Base-by-base conservation (phyloP, 2,797 vertebrate genomes). In the Pipistrellus pipistrellus region DNA sequence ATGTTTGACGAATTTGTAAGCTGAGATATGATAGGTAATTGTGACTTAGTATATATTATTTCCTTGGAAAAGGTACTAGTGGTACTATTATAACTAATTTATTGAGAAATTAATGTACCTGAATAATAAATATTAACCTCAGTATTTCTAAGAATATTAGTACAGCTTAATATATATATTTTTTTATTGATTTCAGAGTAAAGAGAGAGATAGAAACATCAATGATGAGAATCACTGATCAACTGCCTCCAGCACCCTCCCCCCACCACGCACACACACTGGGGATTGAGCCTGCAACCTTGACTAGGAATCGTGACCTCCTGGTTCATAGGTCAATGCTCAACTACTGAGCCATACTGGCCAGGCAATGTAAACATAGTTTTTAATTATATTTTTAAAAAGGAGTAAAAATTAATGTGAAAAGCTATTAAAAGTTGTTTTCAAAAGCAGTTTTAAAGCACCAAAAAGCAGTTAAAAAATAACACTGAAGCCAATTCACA, bases 301-400 rank as follows among this genome's bases (percentile, higher is more conserved):
- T 59, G 57, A 59, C 25, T 25, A 13, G 57, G 11, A 59, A 59
- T 13, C 11, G 0, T 13, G 57, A 27, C 57, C 57, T 59, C 57
- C 57, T 59, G 25, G 57, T 13, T 27, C 57, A 59, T 13, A 59
- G 25, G 25, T 27, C 57, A 59, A 0, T 13, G 57, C 57, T 59
- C 25, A 27, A 27, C 25, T 25, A 27, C 11, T 59, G 57, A 59
- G 11, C 57, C 57, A 27, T 0, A 4, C 57, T 27, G 57, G 57
- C 11, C 25, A 59, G 57, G 57, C 55, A 11, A 25, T 25, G 9
- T 59, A 27, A 69, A 9, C 82, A 35, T 7, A 44, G 10, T 35
- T 92, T 41, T 90, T 90, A 92, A 92, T 89, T 75, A 62, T 21
- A 41, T 62, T 90, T 92, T 89, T 10, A 68, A 82, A 86, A 72